Base-by-base conservation (phyloP, 2,888 invertebrate species). In the Sussaba pulchella region DNA sequence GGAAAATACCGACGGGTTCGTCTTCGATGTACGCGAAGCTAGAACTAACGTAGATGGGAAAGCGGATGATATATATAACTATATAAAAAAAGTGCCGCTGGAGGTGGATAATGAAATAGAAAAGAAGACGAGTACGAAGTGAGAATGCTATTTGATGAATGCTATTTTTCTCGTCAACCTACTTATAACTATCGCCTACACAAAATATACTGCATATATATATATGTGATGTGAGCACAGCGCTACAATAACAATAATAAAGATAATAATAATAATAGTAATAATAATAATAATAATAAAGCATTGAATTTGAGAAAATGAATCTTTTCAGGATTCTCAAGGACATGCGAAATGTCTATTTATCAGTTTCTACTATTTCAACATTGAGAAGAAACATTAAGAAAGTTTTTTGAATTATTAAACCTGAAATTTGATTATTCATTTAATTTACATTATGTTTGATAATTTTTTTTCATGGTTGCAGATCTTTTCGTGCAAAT, bases 1-100 rank as follows among this genome's bases (percentile, higher is more conserved):
- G 80, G 76, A 6, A 78, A 82, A 84, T 81, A 76, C 74, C 78
- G 61, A 26, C 41, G 59, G 67, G 66, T 52, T 52, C 24, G 52
- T 12, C 52, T 26, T 19, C 10, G 36, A 24, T 52, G 36, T 39
- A 14, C 43, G 17, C 54, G 39, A 64, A 9, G 17, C 75, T 74
- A 66, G 64, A 24, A 21, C 39, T 52, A 41, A 41, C 24, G 45
- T 45, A 41, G 59, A 19, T 12, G 45, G 47, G 64, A 50, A 66
- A 67, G 57, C 66, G 59, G 64, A 66, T 45, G 57, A 59, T 43
- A 31, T 59, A 31, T 67, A 47, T 41, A 50, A n/a, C 2, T 31
- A 31, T 2, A 24, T 10, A 14, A 1, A 64, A 17, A 21, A 17
- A 41, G 26, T 26, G 1, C 10, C 31, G 19, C 12, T 21, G 57